phyloP scores from a whole-genome alignment of 2,113 vertebrate genomes.

The Ardeotis arabs region DNA sequence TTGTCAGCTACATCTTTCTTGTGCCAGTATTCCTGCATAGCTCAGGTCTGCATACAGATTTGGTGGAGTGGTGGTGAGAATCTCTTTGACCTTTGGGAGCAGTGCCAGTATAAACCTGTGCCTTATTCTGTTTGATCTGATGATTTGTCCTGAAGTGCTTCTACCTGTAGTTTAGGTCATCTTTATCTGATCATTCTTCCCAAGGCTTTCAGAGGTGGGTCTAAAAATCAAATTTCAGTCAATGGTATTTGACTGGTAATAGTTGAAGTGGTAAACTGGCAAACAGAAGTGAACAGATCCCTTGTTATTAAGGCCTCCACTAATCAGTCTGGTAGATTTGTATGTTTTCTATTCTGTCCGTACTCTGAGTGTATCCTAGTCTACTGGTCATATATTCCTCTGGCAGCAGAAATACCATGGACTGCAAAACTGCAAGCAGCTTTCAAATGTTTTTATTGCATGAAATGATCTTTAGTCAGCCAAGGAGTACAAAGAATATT shows the following conservation, averaged over 20 bases:
- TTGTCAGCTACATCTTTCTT: conserved; percentile 34
- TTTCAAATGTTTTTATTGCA: neutral
- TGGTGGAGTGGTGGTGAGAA: conserved; percentile 47
- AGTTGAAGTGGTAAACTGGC: neutral
- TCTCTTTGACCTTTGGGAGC: conserved; percentile 12
- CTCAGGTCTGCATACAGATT: conserved; percentile 58
- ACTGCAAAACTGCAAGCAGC: neutral
- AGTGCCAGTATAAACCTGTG: neutral
- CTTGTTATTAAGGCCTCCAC: neutral
- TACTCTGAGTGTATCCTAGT: neutral
- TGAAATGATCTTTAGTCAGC: neutral
- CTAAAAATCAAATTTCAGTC: neutral
- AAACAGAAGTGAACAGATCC: neutral
- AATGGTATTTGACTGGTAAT: neutral
- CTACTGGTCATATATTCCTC: neutral
- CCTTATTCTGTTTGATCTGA: neutral
- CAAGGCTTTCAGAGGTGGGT: neutral
- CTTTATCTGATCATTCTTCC: neutral
- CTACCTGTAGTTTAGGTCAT: neutral
- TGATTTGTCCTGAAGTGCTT: neutral
- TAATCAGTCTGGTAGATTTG: neutral
- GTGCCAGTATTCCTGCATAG: conserved; percentile 3
- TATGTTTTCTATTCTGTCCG: neutral
- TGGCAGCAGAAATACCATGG: neutral
- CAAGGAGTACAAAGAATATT: neutral